Percentiles rank a stretch among this genome's conserved stretches.
Conservation (phyloP, 2,113 vertebrate genomes). For the Sakesphorus luctuosus region DNA sequence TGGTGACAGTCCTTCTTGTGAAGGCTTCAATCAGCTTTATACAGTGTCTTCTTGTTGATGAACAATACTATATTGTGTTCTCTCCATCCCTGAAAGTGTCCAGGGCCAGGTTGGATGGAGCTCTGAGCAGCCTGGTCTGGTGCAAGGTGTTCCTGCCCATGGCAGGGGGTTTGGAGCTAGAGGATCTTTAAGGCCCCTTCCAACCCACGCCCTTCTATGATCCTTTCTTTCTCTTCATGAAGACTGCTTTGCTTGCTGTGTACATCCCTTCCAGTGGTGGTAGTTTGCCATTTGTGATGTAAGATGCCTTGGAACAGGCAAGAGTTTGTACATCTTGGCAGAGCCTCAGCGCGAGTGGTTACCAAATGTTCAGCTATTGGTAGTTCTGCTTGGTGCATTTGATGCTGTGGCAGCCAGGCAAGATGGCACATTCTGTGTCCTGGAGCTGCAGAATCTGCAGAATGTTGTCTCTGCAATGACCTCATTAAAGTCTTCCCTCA, state of each 20-base stretch:
- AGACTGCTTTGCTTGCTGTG: neutral
- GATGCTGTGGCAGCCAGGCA: neutral
- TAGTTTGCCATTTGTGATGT: neutral
- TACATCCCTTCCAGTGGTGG: neutral
- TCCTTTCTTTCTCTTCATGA: neutral
- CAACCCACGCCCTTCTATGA: neutral
- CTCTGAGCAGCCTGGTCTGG: neutral
- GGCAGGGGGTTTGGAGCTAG: neutral
- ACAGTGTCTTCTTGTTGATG: neutral
- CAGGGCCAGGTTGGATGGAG: neutral
- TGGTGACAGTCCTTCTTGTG: neutral
- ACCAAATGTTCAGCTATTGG: neutral
- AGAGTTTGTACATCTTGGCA: neutral
- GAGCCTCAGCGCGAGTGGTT: neutral
- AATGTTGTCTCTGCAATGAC: neutral
- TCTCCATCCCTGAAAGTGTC: neutral
- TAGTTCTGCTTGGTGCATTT: neutral
- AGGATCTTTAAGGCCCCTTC: neutral
- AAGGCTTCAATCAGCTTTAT: neutral
- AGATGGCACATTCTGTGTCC: neutral
- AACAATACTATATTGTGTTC: accelerated
- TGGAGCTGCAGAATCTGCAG: neutral
- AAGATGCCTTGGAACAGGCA: neutral
- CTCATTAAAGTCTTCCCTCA: neutral
- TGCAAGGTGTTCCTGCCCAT: neutral